phyloP scores from a whole-genome alignment of 2,888 invertebrate species.

The Rhingia rostrata region DNA sequence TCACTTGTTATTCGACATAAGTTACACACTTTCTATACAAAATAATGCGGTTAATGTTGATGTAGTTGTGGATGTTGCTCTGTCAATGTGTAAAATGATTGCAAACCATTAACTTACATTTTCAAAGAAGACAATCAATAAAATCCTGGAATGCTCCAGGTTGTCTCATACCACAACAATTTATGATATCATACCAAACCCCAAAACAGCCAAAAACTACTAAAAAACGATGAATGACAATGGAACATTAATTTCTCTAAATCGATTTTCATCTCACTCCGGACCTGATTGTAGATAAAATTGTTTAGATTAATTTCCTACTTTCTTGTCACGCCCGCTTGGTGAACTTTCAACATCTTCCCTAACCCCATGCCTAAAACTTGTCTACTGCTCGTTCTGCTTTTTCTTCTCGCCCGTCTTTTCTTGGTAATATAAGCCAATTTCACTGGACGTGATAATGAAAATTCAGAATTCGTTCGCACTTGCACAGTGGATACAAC shows the following conservation, averaged over 20 bases:
- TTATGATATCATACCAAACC: background rate
- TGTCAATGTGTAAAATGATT: no score
- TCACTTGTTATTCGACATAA: no score
- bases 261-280: slow-evolving; percentile 1
- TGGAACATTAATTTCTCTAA: background rate
- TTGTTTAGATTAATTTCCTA: background rate
- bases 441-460: slow-evolving; percentile 40
- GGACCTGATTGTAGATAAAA: slow-evolving; percentile 4
- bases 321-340: background rate
- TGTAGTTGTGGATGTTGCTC: no score
- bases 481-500: slow-evolving; percentile 8
- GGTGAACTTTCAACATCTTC: background rate
- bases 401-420: no score
- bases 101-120: no score
- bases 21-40: no score
- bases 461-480: slow-evolving; percentile 31
- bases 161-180: background rate
- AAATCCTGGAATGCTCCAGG: no score
- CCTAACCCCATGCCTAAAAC: background rate
- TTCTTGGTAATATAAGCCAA: background rate
- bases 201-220: background rate
- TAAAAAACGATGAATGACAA: background rate
- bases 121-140: no score
- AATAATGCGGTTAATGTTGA: no score
- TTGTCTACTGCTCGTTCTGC: background rate